Evolutionary conservation across 2,797 vertebrate species (phyloP).

Genomic region (Chelon auratus): DNA sequence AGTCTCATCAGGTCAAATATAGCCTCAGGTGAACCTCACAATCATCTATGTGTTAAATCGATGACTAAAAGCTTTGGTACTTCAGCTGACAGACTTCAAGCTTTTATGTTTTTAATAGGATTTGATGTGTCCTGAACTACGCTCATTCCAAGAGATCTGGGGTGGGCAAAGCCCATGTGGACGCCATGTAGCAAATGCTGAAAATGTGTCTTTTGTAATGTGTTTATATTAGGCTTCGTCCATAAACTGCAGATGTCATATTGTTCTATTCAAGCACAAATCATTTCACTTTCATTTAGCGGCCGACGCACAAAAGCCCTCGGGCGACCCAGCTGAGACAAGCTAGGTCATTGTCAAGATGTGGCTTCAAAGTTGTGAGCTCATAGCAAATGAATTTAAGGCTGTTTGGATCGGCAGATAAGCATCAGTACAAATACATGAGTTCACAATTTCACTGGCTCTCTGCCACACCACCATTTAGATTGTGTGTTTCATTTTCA

Average conservation of each 20-base stretch:
- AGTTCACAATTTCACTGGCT: slow-evolving; percentile 56
- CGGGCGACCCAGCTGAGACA: slow-evolving; percentile 51
- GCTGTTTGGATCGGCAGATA: slow-evolving; percentile 74
- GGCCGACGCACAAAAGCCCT: slow-evolving; percentile 54
- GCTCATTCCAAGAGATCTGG: slow-evolving; percentile 26
- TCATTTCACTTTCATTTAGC: slow-evolving; percentile 49
- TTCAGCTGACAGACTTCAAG: slow-evolving; percentile 38
- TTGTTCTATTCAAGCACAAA: slow-evolving; percentile 53
- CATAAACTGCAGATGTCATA: slow-evolving; percentile 63
- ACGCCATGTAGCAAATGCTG: slow-evolving; percentile 46
- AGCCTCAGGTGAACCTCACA: slow-evolving; percentile 56
- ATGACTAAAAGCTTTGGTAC: slow-evolving; percentile 56
- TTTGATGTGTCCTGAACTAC: slow-evolving; percentile 38
- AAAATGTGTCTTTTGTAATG: slow-evolving; percentile 56
- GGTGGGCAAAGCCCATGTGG: slow-evolving; percentile 46
- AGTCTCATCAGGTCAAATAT: slow-evolving; percentile 56
- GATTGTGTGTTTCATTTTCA: slow-evolving; percentile 43
- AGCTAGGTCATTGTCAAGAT: slow-evolving; percentile 65
- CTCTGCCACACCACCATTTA: slow-evolving; percentile 12
- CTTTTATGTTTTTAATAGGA: slow-evolving; percentile 30
- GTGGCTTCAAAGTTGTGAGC: slow-evolving; percentile 62
- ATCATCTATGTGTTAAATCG: slow-evolving; percentile 59
- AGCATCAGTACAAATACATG: slow-evolving; percentile 61
- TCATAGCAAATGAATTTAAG: slow-evolving; percentile 71
- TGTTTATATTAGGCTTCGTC: slow-evolving; percentile 60